A percentile compares a stretch with the other conserved stretches of the same genome.
These are phyloP conservation scores for Masnerella sp. DNA, from an alignment of 2,888 invertebrate genomes.

Conservation along the genomic window DNA sequence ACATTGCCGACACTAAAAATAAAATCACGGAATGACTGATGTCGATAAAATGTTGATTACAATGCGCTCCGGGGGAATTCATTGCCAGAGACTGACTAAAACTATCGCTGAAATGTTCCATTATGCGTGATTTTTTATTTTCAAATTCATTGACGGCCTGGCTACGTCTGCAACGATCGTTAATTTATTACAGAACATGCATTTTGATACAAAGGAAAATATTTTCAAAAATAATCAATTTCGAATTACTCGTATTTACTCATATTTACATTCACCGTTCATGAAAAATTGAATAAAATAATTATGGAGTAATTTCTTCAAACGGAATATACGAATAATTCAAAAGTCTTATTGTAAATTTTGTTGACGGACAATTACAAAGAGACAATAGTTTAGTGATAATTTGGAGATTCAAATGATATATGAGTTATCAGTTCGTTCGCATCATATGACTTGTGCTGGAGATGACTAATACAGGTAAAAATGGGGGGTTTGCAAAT, in stretches of 20 bases:
- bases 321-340: neutral
- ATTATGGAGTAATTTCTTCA: too few species aligned
- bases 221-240: neutral
- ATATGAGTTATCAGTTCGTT: slow-evolving; percentile 18
- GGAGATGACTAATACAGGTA: slow-evolving; percentile 18
- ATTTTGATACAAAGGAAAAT: slow-evolving; percentile 13
- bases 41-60: slow-evolving; percentile 52
- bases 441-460: slow-evolving; percentile 18
- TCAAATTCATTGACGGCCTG: neutral
- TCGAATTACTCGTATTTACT: neutral
- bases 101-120: slow-evolving; percentile 15
- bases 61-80: slow-evolving; percentile 9
- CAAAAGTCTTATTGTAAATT: neutral
- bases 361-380: slow-evolving; percentile 10
- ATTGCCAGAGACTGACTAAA: slow-evolving; percentile 40
- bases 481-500: slow-evolving; percentile 15
- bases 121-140: slow-evolving; percentile 13
- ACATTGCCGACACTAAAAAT: slow-evolving; percentile 26
- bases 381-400: slow-evolving; percentile 11
- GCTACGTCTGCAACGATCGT: slow-evolving; percentile 33
- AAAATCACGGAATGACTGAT: slow-evolving; percentile 36
- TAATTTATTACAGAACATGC: slow-evolving; percentile 27
- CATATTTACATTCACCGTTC: too few species aligned
- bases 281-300: neutral
- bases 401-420: slow-evolving; percentile 14